Percentiles rank a stretch among this genome's conserved stretches.
phyloP scores from a whole-genome alignment of 2,113 vertebrate genomes.

The Bungarus multicinctus region DNA sequence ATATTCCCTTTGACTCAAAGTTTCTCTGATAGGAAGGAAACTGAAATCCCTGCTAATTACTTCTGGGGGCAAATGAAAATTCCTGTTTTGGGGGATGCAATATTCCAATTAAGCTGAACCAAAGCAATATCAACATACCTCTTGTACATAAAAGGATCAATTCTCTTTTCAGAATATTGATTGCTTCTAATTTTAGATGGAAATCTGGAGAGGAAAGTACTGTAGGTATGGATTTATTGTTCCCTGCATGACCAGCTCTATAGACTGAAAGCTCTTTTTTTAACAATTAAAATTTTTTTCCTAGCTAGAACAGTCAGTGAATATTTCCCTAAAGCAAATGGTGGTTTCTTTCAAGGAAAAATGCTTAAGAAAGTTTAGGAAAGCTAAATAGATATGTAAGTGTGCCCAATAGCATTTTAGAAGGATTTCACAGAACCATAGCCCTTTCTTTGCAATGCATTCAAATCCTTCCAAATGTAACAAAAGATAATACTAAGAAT shows the following conservation, averaged over 20 bases:
- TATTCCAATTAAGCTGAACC: not conserved
- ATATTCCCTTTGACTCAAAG: not conserved
- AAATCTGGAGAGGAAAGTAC: not conserved
- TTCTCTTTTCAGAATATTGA: not conserved
- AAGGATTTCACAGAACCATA: not conserved
- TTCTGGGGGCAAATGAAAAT: not conserved
- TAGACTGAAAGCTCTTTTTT: not conserved
- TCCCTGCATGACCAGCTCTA: not conserved
- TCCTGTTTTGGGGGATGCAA: not conserved
- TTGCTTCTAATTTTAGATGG: not conserved
- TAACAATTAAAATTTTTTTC: not conserved
- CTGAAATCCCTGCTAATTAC: not conserved
- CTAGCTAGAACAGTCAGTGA: not conserved
- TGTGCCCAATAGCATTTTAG: not conserved
- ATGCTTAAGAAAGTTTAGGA: not conserved
- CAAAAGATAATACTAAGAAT: not conserved
- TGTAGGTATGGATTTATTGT: not conserved
- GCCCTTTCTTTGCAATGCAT: not conserved
- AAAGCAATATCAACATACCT: not conserved
- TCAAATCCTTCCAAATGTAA: not conserved
- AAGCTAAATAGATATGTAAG: not conserved
- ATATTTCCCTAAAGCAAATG: not conserved
- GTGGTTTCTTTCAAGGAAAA: not conserved
- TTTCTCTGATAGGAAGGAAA: not conserved
- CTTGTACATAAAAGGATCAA: not conserved